These are phyloP conservation scores for Rhimphoctona megacephalus DNA, from an alignment of 2,888 invertebrate species.

Conservation along the genomic window DNA sequence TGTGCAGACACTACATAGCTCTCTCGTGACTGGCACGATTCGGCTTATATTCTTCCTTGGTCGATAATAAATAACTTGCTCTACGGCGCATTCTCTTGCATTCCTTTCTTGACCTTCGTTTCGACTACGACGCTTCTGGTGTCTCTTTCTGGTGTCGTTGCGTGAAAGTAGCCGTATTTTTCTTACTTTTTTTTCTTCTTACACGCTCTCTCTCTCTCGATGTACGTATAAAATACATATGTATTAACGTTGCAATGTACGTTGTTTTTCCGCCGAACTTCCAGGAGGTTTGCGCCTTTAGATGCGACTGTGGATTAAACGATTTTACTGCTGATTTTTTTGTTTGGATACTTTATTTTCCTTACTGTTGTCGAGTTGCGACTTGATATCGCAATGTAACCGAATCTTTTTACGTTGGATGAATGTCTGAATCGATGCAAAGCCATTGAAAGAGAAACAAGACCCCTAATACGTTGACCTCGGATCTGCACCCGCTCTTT, in stretches of 20 bases:
- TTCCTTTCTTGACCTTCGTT: slow-evolving; percentile 66
- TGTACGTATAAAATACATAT: not conserved
- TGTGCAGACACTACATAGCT: slow-evolving; percentile 45
- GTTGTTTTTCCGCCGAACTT: slow-evolving; percentile 21
- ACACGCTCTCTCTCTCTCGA: not conserved
- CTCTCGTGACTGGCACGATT: slow-evolving; percentile 68
- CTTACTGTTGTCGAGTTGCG: not conserved
- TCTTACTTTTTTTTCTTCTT: not conserved
- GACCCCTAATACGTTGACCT: slow-evolving; percentile 14
- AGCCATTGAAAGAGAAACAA: slow-evolving; percentile 39
- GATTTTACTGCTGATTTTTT: not conserved
- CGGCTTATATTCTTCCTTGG: slow-evolving; percentile 65
- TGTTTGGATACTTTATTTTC: not conserved
- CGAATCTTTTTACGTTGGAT: slow-evolving; percentile 51
- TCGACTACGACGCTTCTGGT: slow-evolving; percentile 47
- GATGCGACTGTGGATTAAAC: slow-evolving; percentile 12
- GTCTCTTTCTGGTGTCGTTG: slow-evolving; percentile 25
- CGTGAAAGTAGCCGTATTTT: slow-evolving; percentile 57
- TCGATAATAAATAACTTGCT: slow-evolving; percentile 64
- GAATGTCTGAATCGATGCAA: slow-evolving; percentile 66
- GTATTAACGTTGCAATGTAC: not conserved
- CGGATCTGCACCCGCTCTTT: not conserved
- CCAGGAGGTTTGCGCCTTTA: slow-evolving; percentile 5
- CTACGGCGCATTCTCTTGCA: slow-evolving; percentile 57
- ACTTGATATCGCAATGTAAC: slow-evolving; percentile 53